Base-by-base conservation (phyloP, 2,888 invertebrate genomes). In the Caenorhabditis sp. region DNA sequence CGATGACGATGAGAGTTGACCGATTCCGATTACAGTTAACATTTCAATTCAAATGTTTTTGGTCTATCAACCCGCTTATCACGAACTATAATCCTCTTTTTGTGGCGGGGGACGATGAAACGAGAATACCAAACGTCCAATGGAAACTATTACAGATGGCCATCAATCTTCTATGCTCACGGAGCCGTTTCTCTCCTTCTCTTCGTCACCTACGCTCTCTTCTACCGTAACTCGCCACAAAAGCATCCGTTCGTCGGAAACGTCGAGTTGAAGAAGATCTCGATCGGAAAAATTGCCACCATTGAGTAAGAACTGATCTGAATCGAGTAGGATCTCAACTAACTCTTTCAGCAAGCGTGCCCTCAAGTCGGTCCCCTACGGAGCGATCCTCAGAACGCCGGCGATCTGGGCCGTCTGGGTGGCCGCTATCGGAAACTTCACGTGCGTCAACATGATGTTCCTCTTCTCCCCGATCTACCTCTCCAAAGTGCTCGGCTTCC, bases 391-490 rank as follows among this genome's bases (percentile, higher is more conserved):
- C 5, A 74, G 72, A 2, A 87, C 86, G 7, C 86, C 86, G 5
- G 83, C 87, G 22, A 85, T 88, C 43, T 88, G 88, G 86, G 88
- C 88, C 27, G 83, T 88, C 8, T 88, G 88, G 88, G 78, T 86
- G 11, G 88, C 86, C 2, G 82, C 88, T 8, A 80, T 88, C 45
- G 88, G 88, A 43, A 88, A 88, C 74, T 88, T 88, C 80, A 81
- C 80, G 13, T 81, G 84, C 53, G 86, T 87, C 80, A 88, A 88
- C 71, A 82, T 86, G 84, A 85, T 88, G 86, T 88, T 88, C 82
- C 82, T 87, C 50, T 88, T 83, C 79, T 83, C 84, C 7, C 87
- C 86, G 24, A 81, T 80, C 45, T 86, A 86, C 58, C 78, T 86
- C 15, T 80, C 83, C 20, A 72, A 71, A 48, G 88, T 88, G 15